Base-by-base conservation (phyloP, 2,113 vertebrate genomes). In the Struthidea cinerea region DNA sequence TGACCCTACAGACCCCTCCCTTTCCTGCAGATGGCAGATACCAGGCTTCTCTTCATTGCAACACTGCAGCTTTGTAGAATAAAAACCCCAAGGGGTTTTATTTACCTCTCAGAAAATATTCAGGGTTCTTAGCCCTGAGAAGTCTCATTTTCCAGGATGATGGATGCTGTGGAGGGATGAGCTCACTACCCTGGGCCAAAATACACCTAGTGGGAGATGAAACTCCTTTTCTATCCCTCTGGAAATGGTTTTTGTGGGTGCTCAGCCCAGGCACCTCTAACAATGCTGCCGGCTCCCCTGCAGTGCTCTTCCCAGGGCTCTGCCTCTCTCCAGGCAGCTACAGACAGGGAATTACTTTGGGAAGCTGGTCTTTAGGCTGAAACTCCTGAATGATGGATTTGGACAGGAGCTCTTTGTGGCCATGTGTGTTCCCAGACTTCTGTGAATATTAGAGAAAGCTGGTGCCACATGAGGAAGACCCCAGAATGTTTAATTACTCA, bases 101-200 rank as follows among this genome's bases (percentile, higher is more conserved):
- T 74, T 81, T 70, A 10, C 5, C 9, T 59, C n/a, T 16, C 46
- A 61, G 28, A 49, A 60, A 44, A 61, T 17, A 1, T 2, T 59
- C 24, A 33, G 47, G 11, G 16, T 30, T 75, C 64, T 79, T 63
- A 41, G 12, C 33, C 14, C 17, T 8, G 10, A 69, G 21, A 30
- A 77, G 6, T 74, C 37, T 70, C 27, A 10, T 71, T 76, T 70
- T 37, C 11, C 37, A 68, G 41, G 35, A 33, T 0, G 0, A 5
- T 1, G 0, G 33, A 63, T 35, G 57, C 33, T 0, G 0, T 14
- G 35, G 61, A 67, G 47, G 18, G 39, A 46, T 55, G n/a, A 2
- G 1, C 30, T 85, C 50, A 12, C 21, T 83, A 30, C 14, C 33
- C 18, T 23, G 21, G 46, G 49, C 57, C 63, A 55, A 50, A 17